These are phyloP conservation scores for Embidobia sp. DNA, from an alignment of 2,888 invertebrate genomes.

Conservation along the genomic window DNA sequence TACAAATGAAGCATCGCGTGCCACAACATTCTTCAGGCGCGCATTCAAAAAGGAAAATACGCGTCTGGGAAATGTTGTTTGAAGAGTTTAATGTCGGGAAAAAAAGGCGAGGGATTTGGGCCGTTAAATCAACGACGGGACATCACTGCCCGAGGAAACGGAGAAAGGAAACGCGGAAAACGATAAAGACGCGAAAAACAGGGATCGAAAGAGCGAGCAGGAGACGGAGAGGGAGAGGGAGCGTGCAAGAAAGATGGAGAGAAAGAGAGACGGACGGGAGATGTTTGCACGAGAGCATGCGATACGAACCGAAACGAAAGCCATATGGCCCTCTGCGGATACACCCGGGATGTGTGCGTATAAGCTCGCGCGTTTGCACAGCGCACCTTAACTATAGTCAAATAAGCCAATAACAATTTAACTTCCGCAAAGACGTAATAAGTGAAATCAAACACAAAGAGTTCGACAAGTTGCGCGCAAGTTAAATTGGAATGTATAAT, in stretches of 20 bases:
- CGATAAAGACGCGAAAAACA: slow-evolving; percentile 16
- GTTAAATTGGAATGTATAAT: slow-evolving; percentile 45
- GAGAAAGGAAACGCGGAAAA: slow-evolving; percentile 27
- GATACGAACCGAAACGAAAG: slow-evolving; percentile 54
- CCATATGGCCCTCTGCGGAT: slow-evolving; percentile 58
- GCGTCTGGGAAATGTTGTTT: slow-evolving; percentile 57
- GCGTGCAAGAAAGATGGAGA: neutral
- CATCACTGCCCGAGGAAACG: slow-evolving; percentile 31
- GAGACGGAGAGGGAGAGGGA: neutral
- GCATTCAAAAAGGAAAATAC: slow-evolving; percentile 49
- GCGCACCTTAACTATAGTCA: slow-evolving; percentile 58
- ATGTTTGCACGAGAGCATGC: slow-evolving; percentile 47
- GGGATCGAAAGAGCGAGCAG: neutral
- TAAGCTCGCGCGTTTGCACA: slow-evolving; percentile 45
- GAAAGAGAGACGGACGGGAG: neutral
- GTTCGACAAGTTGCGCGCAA: slow-evolving; percentile 14
- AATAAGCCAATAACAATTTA: slow-evolving; percentile 60
- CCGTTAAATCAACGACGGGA: slow-evolving; percentile 53
- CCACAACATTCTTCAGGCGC: slow-evolving; percentile 49
- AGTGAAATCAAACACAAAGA: slow-evolving; percentile 54
- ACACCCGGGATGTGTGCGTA: slow-evolving; percentile 35
- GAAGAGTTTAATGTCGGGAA: slow-evolving; percentile 46
- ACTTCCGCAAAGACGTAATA: slow-evolving; percentile 56
- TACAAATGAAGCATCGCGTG: slow-evolving; percentile 63
- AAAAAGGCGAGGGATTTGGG: slow-evolving; percentile 45